Evolutionary conservation across 1,140 invertebrate genomes (phyloP), one percentile per base, ranked within the genome.

Genomic region (Protaetia brevitarsis): DNA sequence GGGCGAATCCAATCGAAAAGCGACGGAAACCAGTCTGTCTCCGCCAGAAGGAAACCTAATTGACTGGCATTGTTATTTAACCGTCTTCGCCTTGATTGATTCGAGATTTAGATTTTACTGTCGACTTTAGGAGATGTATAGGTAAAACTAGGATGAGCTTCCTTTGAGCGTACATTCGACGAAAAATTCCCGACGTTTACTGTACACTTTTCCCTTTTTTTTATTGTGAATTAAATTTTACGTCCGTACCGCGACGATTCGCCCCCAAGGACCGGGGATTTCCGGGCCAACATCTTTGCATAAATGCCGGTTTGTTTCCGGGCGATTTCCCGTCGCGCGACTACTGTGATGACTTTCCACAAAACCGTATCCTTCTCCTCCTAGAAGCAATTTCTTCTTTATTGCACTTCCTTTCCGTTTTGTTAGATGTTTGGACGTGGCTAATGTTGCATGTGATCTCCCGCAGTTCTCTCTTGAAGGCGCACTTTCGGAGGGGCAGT

Each of bases 151-250:
- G 41, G 4, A 51, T 23, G 41, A 19, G 26, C 41, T 51, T 3
- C 5, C 13, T 23, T 51, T 51, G 41, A 2, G 6, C 11, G 19
- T 51, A 19, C 41, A 23, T 16, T 23, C n/a, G n/a, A n/a, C n/a
- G n/a, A n/a, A n/a, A n/a, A n/a, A 51, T 51, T 51, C 19, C 13
- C 41, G 41, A 23, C 3, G 19, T 16, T 6, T 51, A 23, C 41
- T 51, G 41, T 19, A 23, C 19, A n/a, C n/a, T n/a, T 51, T 51
- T 16, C 41, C 13, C 19, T 23, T 23, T 51, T 51, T 51, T 51
- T 51, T 51, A 51, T 51, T 51, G 41, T 51, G 41, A 51, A 51
- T 51, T 51, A 51, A 51, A 51, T 51, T 51, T 51, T 51, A 51
- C 41, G 41, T 23, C 19, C 41, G 41, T 23, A 23, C 26, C 41